Evolutionary conservation across 2,797 vertebrate genomes (phyloP), one percentile per base, ranked within the genome.

Genomic region (Micromesistius poutassou): DNA sequence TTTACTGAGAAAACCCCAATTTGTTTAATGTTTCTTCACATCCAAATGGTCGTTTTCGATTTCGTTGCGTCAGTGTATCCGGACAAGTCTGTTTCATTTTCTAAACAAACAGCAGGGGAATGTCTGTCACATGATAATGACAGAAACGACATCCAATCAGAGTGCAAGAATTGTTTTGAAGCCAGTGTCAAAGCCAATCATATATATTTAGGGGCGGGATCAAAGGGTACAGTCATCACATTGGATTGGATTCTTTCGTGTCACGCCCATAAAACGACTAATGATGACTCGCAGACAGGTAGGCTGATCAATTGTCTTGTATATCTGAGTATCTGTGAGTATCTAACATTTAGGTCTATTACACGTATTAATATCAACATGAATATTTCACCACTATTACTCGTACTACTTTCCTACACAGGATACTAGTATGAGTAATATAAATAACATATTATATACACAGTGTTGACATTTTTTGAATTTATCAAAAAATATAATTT

Each of bases 21-120:
- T 55, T 19, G 4, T 19, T 22, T 22, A 19, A 19, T 5, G 1
- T 22, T 55, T 55, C 10, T 42, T 12, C 12, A 16, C 40, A 12
- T 55, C 4, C 19, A 55, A 55, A 38, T 16, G 0, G n/a, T 7
- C 10, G 6, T 19, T 4, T 1, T 72, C 0, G 0, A n/a, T 46
- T 75, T 77, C 90, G 87, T 86, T 80, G 81, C 36, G 31, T 72
- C 9, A 0, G 12, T 40, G 0, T 40, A 76, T 78, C 30, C 79
- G 62, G 73, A 79, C 5, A n/a, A n/a, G n/a, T 40, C 79, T 84
- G 87, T 93, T 92, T 93, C 91, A 72, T 89, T 93, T 91, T 91
- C 85, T 74, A 86, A 85, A 90, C 82, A 80, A 68, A 72, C 76
- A 72, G 74, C 42, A 31, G 4, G 70, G 12, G 82, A 50, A 10